Evolutionary conservation across 1,140 invertebrate species (phyloP), one percentile per base, ranked within the genome.

Genomic region (Zaprionus tsacasi): DNA sequence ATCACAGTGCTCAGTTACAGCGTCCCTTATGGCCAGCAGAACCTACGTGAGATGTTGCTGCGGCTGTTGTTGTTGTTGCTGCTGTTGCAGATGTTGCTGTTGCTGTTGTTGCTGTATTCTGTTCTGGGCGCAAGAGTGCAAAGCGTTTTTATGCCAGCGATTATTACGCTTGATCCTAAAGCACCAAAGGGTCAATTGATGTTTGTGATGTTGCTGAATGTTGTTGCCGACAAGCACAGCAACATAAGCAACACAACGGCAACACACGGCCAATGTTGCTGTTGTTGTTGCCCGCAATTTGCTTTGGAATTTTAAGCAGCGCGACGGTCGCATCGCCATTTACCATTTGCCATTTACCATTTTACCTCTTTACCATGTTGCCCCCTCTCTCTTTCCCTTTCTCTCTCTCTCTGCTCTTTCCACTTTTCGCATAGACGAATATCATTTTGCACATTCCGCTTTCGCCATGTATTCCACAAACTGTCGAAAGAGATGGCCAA

Each of bases 131-230:
- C 71, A 82, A 91, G 81, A 91, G 82, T 91, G 88, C 82, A 90
- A 91, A 91, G 88, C 86, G 81, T 79, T 88, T 89, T 91, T 91
- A 91, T 91, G 88, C 83, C 74, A 87, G 88, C 88, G 88, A 91
- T 91, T 91, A 91, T 89, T 91, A 91, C 88, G 88, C 89, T 91
- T 91, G 88, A 91, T 91, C 88, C 86, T 89, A 72, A 85, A 88
- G 89, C 82, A 82, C 89, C 81, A 68, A 90, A 91, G 88, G 88
- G 89, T 91, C 88, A 91, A 91, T 91, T 91, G 88, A 91, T 91
- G 88, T 91, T 91, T 91, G 88, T 81, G 88, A 89, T 91, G 88
- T 85, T 73, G 83, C 76, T 87, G 88, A 85, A 77, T 79, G 61
- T 89, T 82, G 83, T 70, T 74, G 66, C 55, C 69, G 59, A 48